Evolutionary conservation across 1,140 invertebrate genomes (phyloP).

Genomic region (Coelopa frigida): DNA sequence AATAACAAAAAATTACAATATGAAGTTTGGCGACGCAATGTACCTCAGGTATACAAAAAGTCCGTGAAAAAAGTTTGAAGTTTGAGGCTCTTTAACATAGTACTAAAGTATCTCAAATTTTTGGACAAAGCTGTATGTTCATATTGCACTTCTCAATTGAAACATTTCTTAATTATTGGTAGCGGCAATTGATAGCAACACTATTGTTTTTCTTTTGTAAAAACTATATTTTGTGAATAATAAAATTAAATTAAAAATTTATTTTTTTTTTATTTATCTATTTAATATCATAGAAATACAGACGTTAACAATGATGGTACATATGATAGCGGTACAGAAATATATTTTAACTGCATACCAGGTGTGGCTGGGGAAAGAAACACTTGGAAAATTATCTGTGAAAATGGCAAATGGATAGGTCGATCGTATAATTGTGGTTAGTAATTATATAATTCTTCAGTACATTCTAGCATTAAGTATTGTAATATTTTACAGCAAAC

Average conservation of each 20-base stretch:
- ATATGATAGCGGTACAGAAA: slow-evolving; percentile 71
- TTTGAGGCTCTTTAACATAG: no score
- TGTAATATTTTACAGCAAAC: slow-evolving; percentile 48
- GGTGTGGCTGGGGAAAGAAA: slow-evolving; percentile 69
- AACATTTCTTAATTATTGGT: no score
- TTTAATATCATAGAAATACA: slow-evolving; percentile 26
- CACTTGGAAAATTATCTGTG: slow-evolving; percentile 75
- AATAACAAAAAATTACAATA: no score
- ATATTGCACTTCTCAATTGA: no score
- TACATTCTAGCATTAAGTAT: neutral
- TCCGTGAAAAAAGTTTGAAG: no score
- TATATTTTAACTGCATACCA: slow-evolving; percentile 72
- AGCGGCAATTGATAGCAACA: neutral
- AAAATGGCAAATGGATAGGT: slow-evolving; percentile 75
- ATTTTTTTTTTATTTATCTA: no score
- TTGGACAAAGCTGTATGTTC: no score
- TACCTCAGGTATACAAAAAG: no score
- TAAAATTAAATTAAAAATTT: neutral
- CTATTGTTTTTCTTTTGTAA: neutral
- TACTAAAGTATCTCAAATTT: no score
- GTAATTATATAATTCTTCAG: slow-evolving; percentile 26
- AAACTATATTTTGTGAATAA: neutral
- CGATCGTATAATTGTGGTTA: slow-evolving; percentile 66
- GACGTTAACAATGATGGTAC: slow-evolving; percentile 44
- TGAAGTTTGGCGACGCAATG: no score